Conservation (phyloP, 2,888 invertebrate species). For the Leptinotarsa juncta region DNA sequence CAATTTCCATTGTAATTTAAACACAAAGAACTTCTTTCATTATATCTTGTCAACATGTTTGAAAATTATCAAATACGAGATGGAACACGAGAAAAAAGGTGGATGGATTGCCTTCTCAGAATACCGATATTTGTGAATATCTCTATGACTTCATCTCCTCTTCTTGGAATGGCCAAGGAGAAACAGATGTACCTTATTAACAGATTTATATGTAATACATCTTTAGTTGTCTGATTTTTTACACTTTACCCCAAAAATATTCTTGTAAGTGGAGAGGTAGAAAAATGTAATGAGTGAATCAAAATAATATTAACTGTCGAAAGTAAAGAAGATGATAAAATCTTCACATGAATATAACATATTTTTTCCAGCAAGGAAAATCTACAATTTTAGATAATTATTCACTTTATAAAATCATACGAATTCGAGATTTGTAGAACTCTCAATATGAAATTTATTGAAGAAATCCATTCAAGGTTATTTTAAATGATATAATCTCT, state of each 20-base stretch:
- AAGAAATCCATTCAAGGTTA: too few species aligned
- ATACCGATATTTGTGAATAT: slow-evolving; percentile 18
- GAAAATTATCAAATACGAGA: not conserved
- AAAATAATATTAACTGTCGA: not conserved
- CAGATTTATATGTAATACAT: slow-evolving; percentile 3
- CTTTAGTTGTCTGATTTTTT: slow-evolving; percentile 3
- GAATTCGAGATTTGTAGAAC: too few species aligned
- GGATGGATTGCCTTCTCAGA: not conserved
- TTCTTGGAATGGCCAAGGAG: slow-evolving; percentile 23
- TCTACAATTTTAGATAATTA: too few species aligned
- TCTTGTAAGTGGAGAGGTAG: not conserved
- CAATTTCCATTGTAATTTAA: not conserved
- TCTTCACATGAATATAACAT: not conserved
- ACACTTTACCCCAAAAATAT: not conserved
- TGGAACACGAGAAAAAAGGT: not conserved
- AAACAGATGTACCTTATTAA: slow-evolving; percentile 24
- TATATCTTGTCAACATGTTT: not conserved
- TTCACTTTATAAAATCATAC: too few species aligned
- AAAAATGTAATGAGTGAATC: not conserved
- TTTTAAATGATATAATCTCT: too few species aligned
- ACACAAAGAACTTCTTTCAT: not conserved
- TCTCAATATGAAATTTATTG: too few species aligned
- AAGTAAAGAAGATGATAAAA: not conserved
- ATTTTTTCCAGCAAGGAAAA: too few species aligned
- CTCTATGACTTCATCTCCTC: slow-evolving; percentile 21